Conservation (phyloP, 2,888 invertebrate species). For the Microchrysa polita region DNA sequence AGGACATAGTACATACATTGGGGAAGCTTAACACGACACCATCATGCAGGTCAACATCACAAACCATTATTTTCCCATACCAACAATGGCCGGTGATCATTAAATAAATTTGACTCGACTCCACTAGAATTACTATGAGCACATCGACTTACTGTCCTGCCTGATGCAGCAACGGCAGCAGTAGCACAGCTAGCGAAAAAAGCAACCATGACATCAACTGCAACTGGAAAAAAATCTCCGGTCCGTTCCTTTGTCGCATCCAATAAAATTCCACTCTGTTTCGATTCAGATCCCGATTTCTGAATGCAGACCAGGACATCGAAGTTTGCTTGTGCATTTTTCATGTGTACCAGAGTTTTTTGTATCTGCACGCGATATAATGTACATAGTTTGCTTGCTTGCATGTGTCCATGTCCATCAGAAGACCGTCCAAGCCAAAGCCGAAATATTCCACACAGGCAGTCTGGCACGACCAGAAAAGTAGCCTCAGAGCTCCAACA, state of each 20-base stretch:
- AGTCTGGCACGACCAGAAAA: background rate
- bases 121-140: constrained; percentile 7
- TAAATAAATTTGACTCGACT: constrained; percentile 36
- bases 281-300: constrained; percentile 16
- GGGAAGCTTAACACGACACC: background rate
- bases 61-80: constrained; percentile 22
- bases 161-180: no score
- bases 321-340: constrained; percentile 16
- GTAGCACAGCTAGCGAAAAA: background rate
- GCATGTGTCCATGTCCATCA: constrained; percentile 9
- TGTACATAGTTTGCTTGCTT: background rate
- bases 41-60: background rate
- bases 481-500: no score
- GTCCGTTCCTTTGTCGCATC: constrained; percentile 29
- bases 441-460: background rate
- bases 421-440: background rate
- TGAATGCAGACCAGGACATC: background rate
- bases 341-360: constrained; percentile 9
- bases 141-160: background rate
- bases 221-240: constrained; percentile 7
- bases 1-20: background rate
- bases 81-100: constrained; percentile 15
- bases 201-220: background rate
- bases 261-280: constrained; percentile 27
- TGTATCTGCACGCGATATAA: constrained; percentile 12